Conservation (phyloP, 1,140 invertebrate species). For the Pseudomyrmex concolor region DNA sequence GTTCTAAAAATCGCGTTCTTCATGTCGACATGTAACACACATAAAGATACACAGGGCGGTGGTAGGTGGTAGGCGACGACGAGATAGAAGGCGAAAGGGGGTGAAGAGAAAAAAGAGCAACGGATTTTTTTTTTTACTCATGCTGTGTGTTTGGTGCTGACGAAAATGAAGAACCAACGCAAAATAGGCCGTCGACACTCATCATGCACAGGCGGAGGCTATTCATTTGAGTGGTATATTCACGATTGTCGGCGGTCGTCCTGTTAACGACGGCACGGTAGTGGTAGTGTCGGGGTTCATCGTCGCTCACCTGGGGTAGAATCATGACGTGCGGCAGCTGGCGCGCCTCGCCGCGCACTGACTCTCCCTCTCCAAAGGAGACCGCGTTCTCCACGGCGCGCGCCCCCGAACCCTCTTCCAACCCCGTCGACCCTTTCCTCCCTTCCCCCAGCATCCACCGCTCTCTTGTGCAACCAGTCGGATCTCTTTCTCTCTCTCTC, state of each 20-base stretch:
- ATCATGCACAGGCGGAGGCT: slow-evolving; percentile 46
- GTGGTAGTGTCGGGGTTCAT: slow-evolving; percentile 69
- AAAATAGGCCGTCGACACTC: slow-evolving; percentile 36
- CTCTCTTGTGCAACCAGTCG: slow-evolving; percentile 38
- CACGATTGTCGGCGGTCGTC: slow-evolving; percentile 64
- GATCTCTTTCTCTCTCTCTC: slow-evolving; percentile 25
- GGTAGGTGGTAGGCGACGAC: too few relatives aligned
- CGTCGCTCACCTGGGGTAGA: slow-evolving; percentile 82
- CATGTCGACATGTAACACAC: background rate
- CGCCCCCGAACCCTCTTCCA: slow-evolving; percentile 53
- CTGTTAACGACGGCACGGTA: slow-evolving; percentile 58
- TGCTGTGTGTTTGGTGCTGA: slow-evolving; percentile 45
- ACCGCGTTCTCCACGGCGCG: slow-evolving; percentile 61
- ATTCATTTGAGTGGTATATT: slow-evolving; percentile 57
- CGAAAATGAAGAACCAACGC: slow-evolving; percentile 19
- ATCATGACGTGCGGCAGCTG: slow-evolving; percentile 83
- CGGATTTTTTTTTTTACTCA: slow-evolving; percentile 26
- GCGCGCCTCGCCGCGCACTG: slow-evolving; percentile 84
- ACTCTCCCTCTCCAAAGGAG: slow-evolving; percentile 74
- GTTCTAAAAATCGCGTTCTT: background rate
- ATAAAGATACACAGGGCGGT: slow-evolving; percentile 4
- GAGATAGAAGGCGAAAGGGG: background rate
- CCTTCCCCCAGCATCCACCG: slow-evolving; percentile 53
- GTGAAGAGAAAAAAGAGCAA: too few relatives aligned
- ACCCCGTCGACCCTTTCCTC: slow-evolving; percentile 31